A percentile compares a stretch with the other conserved stretches of the same genome.
phyloP scores from a whole-genome alignment of 2,797 vertebrate species.

The Chaetophractus vellerosus region DNA sequence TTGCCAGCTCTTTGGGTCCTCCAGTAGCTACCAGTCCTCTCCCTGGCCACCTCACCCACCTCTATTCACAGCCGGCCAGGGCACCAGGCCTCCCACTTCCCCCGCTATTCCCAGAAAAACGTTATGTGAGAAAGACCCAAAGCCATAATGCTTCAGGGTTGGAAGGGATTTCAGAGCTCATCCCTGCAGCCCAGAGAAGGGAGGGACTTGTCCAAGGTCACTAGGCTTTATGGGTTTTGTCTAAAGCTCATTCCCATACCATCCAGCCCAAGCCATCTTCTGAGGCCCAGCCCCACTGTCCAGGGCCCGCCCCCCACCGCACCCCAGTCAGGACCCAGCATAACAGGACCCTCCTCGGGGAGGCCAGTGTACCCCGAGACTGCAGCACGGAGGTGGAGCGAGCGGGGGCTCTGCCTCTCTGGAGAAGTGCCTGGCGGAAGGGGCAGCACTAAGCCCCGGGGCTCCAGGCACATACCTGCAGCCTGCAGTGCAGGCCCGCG shows the following conservation, averaged over 20 bases:
- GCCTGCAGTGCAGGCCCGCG: conserved; percentile 88
- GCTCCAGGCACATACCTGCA: conserved; percentile 91
- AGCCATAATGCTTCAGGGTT: not conserved
- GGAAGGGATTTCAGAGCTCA: not conserved
- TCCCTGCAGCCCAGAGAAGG: not conserved
- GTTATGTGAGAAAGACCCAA: not conserved
- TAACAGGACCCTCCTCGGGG: not conserved
- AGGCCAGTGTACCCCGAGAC: not conserved
- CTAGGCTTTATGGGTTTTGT: not conserved
- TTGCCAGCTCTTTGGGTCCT: not conserved
- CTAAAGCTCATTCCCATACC: not conserved
- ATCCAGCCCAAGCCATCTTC: not conserved
- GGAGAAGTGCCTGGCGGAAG: not conserved
- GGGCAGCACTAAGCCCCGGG: not conserved
- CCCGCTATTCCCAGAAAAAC: not conserved
- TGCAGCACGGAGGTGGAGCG: accelerated
- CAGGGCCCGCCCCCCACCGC: too few relatives aligned
- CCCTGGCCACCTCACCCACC: not conserved
- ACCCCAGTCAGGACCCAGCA: not conserved
- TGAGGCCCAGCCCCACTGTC: not conserved
- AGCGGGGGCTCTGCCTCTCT: not conserved
- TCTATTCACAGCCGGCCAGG: not conserved
- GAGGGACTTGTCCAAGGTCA: not conserved
- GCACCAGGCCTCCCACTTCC: not conserved
- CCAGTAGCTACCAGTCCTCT: not conserved